Base-by-base conservation (phyloP, 2,113 vertebrate genomes). In the Perca schrenkii region DNA sequence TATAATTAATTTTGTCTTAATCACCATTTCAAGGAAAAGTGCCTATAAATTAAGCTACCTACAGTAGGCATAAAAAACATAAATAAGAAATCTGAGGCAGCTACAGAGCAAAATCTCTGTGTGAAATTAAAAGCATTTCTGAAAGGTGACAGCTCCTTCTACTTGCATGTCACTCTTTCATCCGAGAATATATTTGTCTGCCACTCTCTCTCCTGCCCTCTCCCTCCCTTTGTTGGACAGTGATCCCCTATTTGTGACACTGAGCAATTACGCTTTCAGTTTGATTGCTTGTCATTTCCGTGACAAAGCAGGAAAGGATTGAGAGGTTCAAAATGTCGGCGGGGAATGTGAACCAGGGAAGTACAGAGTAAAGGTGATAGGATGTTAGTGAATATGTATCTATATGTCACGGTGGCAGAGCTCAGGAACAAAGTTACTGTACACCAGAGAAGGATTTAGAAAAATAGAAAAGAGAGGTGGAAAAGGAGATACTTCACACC, bases 311-410 rank as follows among this genome's bases (percentile, higher is more conserved):
- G 80, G 84, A 81, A 80, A 76, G 72, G 87, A 91, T 68, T 86
- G 88, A 86, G 83, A 81, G 79, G 91, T 93, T 90, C 53, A 82
- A 84, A 77, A 86, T 86, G 89, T 91, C 92, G 89, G 77, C 6
- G 53, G 66, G 53, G 65, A 86, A 67, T 57, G 54, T 62, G 85
- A 76, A 74, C 34, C 56, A 21, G 40, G 69, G 64, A 81, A 69
- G 66, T 53, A n/a, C 25, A 13, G 66, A 69, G 62, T 14, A 36
- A 81, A 58, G 75, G 54, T 72, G 80, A 84, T 56, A 13, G 57
- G 52, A 57, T 57, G 74, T 80, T 78, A 54, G 72, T 52, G 77
- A 60, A 62, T 87, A 73, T 87, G 78, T 88, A 61, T 83, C 63
- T 82, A 52, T 76, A 2, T 69, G 65, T 65, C 68, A 82, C 1